Percentiles rank a stretch among this genome's conserved stretches.
phyloP scores from a whole-genome alignment of 2,797 vertebrate species.

The Anolis apletophallus region DNA sequence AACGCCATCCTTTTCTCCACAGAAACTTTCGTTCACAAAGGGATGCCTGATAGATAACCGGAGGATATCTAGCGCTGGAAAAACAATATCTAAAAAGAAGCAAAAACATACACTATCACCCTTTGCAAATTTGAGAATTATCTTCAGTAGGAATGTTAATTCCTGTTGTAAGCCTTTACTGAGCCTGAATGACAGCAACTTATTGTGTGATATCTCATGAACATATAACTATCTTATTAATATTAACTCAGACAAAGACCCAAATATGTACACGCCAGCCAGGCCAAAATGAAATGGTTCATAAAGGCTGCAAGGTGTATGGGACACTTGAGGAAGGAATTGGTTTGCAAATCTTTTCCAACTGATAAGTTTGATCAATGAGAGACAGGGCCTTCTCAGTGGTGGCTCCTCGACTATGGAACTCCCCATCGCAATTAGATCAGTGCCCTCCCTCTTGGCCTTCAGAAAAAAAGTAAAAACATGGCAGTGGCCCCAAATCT shows the following conservation, averaged over 20 bases:
- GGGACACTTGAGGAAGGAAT: neutral
- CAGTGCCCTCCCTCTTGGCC: too few relatives aligned
- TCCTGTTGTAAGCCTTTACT: neutral
- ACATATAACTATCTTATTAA: neutral
- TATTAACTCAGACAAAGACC: neutral
- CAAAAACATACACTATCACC: conserved; percentile 28
- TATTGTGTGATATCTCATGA: neutral
- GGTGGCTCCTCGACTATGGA: too few relatives aligned
- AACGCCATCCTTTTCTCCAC: conserved; percentile 88
- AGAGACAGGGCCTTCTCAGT: too few relatives aligned
- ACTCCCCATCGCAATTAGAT: too few relatives aligned
- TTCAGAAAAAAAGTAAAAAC: too few relatives aligned
- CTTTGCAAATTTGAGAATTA: neutral
- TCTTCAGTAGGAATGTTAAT: conserved; percentile 26
- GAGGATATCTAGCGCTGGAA: conserved; percentile 95
- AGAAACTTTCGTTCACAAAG: conserved; percentile 91
- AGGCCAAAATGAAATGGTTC: neutral
- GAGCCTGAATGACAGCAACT: neutral
- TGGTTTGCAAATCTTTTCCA: too few relatives aligned
- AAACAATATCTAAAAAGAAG: conserved; percentile 90
- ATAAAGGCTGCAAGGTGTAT: neutral
- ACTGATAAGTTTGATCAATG: too few relatives aligned
- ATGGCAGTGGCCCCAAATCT: too few relatives aligned
- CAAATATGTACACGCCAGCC: neutral
- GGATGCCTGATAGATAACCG: conserved; percentile 93